phyloP scores from a whole-genome alignment of 2,113 vertebrate genomes.

The Suncus etruscus region DNA sequence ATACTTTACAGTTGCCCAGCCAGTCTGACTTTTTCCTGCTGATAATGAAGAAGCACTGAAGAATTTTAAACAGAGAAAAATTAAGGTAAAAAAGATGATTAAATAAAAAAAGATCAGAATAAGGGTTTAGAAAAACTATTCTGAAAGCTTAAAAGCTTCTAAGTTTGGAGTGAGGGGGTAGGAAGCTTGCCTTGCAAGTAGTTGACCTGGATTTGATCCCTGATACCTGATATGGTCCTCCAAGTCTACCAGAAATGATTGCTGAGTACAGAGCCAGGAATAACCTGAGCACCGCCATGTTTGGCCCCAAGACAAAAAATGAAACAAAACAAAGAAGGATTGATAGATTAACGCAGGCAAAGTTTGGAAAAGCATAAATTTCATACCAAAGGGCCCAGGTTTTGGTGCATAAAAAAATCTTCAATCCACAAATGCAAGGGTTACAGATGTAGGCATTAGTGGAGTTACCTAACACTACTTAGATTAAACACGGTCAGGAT shows the following conservation, averaged over 20 bases:
- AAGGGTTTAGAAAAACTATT: background rate
- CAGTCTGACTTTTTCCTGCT: background rate
- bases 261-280: no score
- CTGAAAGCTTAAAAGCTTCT: background rate
- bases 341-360: background rate
- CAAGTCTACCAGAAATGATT: no score
- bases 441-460: background rate
- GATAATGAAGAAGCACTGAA: background rate
- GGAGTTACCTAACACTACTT: background rate
- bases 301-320: no score
- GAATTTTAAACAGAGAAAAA: background rate
- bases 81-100: background rate
- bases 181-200: no score
- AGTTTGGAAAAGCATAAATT: background rate
- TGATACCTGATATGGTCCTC: no score
- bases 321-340: no score
- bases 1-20: no score
- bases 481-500: background rate
- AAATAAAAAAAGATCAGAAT: no score
- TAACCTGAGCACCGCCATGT: no score
- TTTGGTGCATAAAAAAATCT: background rate
- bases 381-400: background rate
- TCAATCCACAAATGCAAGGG: background rate
- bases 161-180: background rate
- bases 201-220: no score